A percentile compares a stretch with the other conserved stretches of the same genome.
These are phyloP conservation scores for Caenorhabditis doughertyi DNA, from an alignment of 2,888 invertebrate genomes.

Conservation along the genomic window DNA sequence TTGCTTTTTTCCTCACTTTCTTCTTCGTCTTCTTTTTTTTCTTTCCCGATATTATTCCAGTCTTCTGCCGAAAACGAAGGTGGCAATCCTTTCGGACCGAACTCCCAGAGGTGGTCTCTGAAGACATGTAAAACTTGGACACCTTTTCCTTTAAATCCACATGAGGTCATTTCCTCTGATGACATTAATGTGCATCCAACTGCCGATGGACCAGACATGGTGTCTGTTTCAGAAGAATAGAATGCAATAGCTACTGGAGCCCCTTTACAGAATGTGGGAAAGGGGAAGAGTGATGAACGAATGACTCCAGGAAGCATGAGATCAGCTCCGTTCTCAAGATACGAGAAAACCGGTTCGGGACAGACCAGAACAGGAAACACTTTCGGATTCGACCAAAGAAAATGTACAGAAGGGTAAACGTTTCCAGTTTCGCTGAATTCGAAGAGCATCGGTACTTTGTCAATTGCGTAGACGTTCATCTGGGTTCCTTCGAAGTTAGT, in stretches of 20 bases:
- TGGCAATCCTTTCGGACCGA: constrained; percentile 69
- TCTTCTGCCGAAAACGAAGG: constrained; percentile 56
- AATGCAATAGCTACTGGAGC: constrained; percentile 72
- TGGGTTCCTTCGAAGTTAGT: constrained; percentile 62
- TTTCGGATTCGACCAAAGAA: constrained; percentile 70
- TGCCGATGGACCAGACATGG: constrained; percentile 75
- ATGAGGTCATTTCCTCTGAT: constrained; percentile 71
- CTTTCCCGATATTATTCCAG: constrained; percentile 19
- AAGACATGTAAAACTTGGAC: constrained; percentile 77
- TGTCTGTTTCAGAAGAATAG: constrained; percentile 25
- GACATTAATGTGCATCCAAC: constrained; percentile 78
- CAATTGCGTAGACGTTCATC: constrained; percentile 75
- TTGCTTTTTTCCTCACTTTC: not conserved
- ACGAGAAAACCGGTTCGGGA: constrained; percentile 71
- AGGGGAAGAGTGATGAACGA: constrained; percentile 35
- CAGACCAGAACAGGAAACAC: constrained; percentile 75
- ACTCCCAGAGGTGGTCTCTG: constrained; percentile 77
- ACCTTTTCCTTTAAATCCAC: constrained; percentile 76
- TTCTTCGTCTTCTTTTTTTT: constrained; percentile 9
- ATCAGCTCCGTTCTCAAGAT: constrained; percentile 80
- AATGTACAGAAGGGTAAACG: constrained; percentile 73
- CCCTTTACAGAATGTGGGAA: constrained; percentile 70
- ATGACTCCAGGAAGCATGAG: constrained; percentile 80
- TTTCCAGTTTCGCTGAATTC: constrained; percentile 68
- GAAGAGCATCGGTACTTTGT: constrained; percentile 77